phyloP scores from a whole-genome alignment of 2,888 invertebrate species.

The Exephanes ischioxanthus region DNA sequence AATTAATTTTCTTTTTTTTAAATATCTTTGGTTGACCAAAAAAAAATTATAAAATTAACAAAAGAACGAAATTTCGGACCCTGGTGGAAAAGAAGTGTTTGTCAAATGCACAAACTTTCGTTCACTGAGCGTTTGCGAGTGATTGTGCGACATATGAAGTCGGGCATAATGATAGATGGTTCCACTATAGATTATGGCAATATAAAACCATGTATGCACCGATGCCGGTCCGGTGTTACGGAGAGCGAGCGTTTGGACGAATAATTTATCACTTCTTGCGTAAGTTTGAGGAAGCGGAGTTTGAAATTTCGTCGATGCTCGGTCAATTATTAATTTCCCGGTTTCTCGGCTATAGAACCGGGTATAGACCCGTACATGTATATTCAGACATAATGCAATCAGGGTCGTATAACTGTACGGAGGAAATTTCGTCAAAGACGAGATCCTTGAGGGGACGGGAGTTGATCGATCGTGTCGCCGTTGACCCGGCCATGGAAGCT shows the following conservation, averaged over 20 bases:
- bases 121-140: no score
- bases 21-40: no score
- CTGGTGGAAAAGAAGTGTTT: no score
- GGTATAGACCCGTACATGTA: background rate
- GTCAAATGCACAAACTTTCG: no score
- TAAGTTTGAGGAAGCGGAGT: conserved; percentile 1
- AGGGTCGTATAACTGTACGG: background rate
- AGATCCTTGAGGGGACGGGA: background rate
- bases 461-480: conserved; percentile 67
- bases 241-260: background rate
- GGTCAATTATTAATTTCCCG: background rate
- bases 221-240: background rate
- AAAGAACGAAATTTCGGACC: no score
- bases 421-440: conserved; percentile 16
- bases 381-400: background rate
- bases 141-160: no score
- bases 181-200: background rate
- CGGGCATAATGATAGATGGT: no score
- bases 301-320: conserved; percentile 11
- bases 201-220: conserved; percentile 14
- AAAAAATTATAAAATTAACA: no score
- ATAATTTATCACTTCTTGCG: conserved; percentile 20
- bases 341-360: background rate
- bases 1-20: no score
- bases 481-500: conserved; percentile 66